Evolutionary conservation across 2,888 invertebrate genomes (phyloP).

Genomic region (Cylindroiulus punctatus): DNA sequence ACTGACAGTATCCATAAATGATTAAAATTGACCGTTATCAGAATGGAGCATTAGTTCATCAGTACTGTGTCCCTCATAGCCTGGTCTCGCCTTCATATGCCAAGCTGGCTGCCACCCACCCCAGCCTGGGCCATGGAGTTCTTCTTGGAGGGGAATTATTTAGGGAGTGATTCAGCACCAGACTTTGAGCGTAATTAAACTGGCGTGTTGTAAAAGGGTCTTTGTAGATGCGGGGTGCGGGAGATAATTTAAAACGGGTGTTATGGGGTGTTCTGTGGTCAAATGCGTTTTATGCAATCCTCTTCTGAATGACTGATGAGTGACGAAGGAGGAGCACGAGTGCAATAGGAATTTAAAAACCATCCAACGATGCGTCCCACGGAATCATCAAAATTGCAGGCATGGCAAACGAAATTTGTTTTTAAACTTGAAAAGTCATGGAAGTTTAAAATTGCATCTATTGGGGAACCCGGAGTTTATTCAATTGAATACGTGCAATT

Average conservation of each 20-base stretch:
- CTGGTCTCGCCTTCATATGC: neutral
- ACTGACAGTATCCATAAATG: no score
- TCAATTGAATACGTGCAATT: no score
- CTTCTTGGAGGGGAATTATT: neutral
- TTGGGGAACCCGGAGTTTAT: no score
- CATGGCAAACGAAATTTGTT: no score
- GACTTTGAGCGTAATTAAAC: constrained; percentile 10
- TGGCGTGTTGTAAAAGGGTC: constrained; percentile 14
- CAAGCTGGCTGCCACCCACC: constrained; percentile 11
- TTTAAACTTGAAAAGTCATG: no score
- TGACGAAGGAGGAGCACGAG: neutral
- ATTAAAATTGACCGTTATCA: no score
- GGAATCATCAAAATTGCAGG: no score
- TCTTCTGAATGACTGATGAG: constrained; percentile 34
- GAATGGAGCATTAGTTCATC: no score
- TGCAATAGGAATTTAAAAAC: neutral
- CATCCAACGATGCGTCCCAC: neutral
- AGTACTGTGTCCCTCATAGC: no score
- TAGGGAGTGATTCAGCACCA: constrained; percentile 22
- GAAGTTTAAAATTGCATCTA: no score
- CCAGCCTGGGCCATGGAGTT: neutral
- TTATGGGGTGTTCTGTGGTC: constrained; percentile 27
- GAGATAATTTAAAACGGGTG: constrained; percentile 15
- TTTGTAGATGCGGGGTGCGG: constrained; percentile 8
- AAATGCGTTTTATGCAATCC: constrained; percentile 23